Conservation (phyloP, 2,113 vertebrate species). For the Corythoichthys intestinalis region DNA sequence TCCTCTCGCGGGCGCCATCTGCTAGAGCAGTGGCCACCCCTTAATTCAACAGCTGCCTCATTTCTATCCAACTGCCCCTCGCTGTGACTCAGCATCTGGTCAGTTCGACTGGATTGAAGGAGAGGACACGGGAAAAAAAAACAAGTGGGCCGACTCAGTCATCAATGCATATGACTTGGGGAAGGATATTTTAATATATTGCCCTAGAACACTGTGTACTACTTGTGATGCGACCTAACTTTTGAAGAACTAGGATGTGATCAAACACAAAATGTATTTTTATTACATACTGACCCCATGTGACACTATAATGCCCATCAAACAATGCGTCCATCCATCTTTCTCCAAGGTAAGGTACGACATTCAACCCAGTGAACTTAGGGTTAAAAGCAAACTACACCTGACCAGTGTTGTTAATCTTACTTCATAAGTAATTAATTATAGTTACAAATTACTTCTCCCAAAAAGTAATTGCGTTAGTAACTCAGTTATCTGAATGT, state of each 20-base stretch:
- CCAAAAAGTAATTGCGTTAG: no score
- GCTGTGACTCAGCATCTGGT: slow-evolving; percentile 69
- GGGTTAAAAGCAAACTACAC: no score
- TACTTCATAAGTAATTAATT: no score
- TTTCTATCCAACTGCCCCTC: slow-evolving; percentile 46
- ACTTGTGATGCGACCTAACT: background rate
- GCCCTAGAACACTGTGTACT: background rate
- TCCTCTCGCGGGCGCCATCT: slow-evolving; percentile 66
- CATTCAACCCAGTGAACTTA: no score
- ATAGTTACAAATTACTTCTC: no score
- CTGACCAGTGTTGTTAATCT: no score
- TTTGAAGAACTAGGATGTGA: background rate
- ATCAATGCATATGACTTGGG: slow-evolving; percentile 16
- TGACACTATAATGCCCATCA: no score
- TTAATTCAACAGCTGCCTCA: slow-evolving; percentile 66
- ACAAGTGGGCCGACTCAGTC: slow-evolving; percentile 46
- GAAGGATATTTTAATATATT: background rate
- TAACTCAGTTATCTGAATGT: no score
- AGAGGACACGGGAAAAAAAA: slow-evolving; percentile 54
- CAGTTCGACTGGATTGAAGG: slow-evolving; percentile 49
- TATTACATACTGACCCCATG: no score
- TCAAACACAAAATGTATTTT: no score
- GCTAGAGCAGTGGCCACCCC: slow-evolving; percentile 46
- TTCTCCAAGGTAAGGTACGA: no score
- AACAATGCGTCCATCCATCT: background rate